A percentile compares a stretch with the other conserved stretches of the same genome.
These are phyloP conservation scores for Lepidochitona cinerea DNA, from an alignment of 2,888 invertebrate genomes.

Conservation along the genomic window DNA sequence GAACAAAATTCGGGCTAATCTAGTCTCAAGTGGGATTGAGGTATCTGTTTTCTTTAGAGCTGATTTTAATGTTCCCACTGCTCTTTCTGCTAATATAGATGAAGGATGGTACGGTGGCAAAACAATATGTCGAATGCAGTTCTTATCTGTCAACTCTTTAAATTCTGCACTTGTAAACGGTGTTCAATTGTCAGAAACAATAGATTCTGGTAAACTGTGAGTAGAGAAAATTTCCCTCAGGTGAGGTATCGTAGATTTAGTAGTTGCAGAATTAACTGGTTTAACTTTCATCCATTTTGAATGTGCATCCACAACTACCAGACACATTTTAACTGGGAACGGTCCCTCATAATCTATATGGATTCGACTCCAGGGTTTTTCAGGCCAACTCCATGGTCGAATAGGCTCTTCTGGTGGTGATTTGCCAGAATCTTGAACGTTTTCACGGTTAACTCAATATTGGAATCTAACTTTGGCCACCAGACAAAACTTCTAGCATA, in stretches of 20 bases:
- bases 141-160: background rate
- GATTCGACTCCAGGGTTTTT: background rate
- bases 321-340: background rate
- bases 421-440: no score
- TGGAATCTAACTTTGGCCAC: no score
- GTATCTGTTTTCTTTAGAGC: background rate
- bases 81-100: background rate
- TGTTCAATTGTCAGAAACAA: background rate
- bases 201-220: background rate
- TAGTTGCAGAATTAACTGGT: no score
- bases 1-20: background rate
- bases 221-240: background rate
- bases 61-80: background rate
- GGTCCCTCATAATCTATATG: background rate
- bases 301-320: background rate
- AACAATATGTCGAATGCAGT: background rate
- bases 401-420: no score
- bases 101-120: background rate
- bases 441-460: no score
- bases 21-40: background rate
- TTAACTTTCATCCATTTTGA: background rate
- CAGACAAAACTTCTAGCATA: no score
- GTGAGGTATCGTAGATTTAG: background rate
- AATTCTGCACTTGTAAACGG: background rate
- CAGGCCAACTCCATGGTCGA: background rate